Evolutionary conservation across 2,113 vertebrate genomes (phyloP).

Genomic region (Bos javanicus): DNA sequence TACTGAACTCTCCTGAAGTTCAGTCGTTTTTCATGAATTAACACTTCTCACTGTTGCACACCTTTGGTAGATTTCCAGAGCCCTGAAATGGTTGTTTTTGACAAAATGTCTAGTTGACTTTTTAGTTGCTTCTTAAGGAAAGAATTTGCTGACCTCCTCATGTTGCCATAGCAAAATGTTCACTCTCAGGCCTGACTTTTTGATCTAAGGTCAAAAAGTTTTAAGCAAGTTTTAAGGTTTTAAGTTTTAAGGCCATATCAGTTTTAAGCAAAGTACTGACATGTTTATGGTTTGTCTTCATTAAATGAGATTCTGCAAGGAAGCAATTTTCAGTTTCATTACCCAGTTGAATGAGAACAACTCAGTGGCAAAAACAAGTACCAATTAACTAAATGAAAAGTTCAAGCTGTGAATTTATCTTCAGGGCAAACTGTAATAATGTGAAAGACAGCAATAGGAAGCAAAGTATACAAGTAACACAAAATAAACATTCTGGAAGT

Average conservation of each 20-base stretch:
- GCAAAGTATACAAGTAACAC: constrained; percentile 10
- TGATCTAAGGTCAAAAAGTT: constrained; percentile 31
- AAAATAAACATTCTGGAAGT: background rate
- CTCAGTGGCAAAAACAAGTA: constrained; percentile 50
- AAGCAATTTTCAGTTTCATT: constrained; percentile 65
- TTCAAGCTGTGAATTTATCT: constrained; percentile 61
- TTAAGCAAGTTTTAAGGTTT: too few relatives aligned
- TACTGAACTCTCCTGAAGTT: background rate
- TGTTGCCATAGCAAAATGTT: background rate
- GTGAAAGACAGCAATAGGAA: constrained; percentile 33
- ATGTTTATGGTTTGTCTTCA: constrained; percentile 41
- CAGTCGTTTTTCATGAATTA: background rate
- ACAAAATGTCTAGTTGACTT: background rate
- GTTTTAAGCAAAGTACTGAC: constrained; percentile 17
- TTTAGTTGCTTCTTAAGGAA: background rate
- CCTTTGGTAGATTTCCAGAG: background rate
- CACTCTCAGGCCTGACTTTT: background rate
- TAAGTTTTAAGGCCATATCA: too few relatives aligned
- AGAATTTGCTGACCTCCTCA: background rate
- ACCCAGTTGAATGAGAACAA: constrained; percentile 53
- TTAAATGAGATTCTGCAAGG: constrained; percentile 48
- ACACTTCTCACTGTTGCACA: background rate
- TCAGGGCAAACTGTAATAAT: constrained; percentile 46
- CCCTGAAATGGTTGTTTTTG: background rate
- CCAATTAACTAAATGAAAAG: constrained; percentile 63